phyloP scores from a whole-genome alignment of 2,888 invertebrate genomes.

The Caenorhabditis parvicauda region DNA sequence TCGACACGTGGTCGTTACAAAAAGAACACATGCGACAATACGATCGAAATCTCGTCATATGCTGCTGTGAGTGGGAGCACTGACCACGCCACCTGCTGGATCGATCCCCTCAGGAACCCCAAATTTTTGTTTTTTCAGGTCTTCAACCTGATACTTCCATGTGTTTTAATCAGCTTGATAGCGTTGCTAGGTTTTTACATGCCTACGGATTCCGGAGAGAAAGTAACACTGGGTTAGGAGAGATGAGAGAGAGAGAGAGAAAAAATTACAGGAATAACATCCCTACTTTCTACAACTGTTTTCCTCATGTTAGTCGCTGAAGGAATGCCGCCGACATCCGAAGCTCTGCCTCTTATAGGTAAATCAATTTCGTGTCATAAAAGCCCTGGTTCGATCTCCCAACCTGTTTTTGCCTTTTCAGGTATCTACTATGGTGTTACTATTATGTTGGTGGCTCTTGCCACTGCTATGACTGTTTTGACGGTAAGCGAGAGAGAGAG shows the following conservation, averaged over 20 bases:
- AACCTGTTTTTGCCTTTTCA: slow-evolving; percentile 35
- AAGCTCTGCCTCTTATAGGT: slow-evolving; percentile 83
- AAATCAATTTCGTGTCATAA: slow-evolving; percentile 64
- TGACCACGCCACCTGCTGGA: no score
- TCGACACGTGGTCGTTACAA: no score
- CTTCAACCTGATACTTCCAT: slow-evolving; percentile 81
- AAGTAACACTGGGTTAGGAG: slow-evolving; percentile 79
- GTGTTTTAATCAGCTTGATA: slow-evolving; percentile 82
- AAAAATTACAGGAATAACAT: slow-evolving; percentile 72
- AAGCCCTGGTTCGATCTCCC: background rate
- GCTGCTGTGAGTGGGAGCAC: no score
- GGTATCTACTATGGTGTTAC: slow-evolving; percentile 70
- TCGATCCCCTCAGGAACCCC: no score
- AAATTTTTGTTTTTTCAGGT: slow-evolving; percentile 65
- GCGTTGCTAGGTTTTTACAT: slow-evolving; percentile 83
- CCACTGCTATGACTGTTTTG: slow-evolving; percentile 73
- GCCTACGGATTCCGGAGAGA: slow-evolving; percentile 82
- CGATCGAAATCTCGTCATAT: background rate
- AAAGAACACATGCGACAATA: no score
- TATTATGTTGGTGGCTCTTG: slow-evolving; percentile 67
- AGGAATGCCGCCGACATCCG: slow-evolving; percentile 77
- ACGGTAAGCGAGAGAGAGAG: slow-evolving; percentile 65
- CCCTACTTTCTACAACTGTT: slow-evolving; percentile 83
- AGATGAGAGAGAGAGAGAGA: no score
- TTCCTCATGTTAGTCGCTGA: slow-evolving; percentile 84